Base-by-base conservation (phyloP, 2,888 invertebrate species). In the Megastigmus dorsalis region DNA sequence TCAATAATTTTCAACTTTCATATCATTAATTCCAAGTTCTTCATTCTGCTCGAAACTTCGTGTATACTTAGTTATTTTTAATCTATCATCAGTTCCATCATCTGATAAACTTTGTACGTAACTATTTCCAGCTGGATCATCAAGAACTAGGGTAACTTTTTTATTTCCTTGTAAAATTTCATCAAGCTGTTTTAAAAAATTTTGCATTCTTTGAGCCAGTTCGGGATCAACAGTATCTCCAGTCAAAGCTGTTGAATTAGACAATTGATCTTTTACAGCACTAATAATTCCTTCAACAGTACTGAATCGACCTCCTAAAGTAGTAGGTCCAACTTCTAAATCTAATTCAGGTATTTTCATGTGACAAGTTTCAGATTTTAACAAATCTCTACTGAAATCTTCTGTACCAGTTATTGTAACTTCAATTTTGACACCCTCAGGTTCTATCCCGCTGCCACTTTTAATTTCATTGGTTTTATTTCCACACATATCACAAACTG, bases 61-160 rank as follows among this genome's bases (percentile, higher is more conserved):
- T 70, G 95, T 94, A 87, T 98, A 99, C 41, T 92, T 92, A 0
- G 90, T 92, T 15, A 97, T 92, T 75, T 89, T 92, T 77, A 99
- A 89, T 74, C 92, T 91, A 0, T 92, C 92, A 84, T 97, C 97
- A 0, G 82, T 73, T n/a, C 92, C 91, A 23, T 91, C 91, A 18
- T 94, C 94, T 38, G 89, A 90, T 0, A 96, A 88, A 83, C 95
- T 96, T 92, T 94, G 89, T 54, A 99, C 91, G 85, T 98, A 99
- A 78, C 97, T 98, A 89, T 99, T 99, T 0, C 99, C 99, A 7
- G 98, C 96, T 1, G 99, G 97, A 90, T 99, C 99, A 88, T 99
- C 97, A 77, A 99, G 89, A 2, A 98, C 86, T 1, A 99, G 79
- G 0, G 97, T 97, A 0, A 95, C 90, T 3, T 89, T 81, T 9